phyloP scores from a whole-genome alignment of 2,888 invertebrate species.

The Agrochola lota region DNA sequence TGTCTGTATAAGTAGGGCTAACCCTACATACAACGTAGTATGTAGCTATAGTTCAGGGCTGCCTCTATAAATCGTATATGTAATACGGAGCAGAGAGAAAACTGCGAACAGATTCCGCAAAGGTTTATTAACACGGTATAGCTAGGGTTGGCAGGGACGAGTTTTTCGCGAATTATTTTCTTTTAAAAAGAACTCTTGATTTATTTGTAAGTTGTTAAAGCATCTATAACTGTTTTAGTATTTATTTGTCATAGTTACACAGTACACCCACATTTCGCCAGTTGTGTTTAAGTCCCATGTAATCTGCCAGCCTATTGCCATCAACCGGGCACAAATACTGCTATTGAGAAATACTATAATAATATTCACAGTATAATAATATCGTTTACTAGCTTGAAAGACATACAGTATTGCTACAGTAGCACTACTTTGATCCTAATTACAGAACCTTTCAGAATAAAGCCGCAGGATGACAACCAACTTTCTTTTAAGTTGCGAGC shows the following conservation, averaged over 20 bases:
- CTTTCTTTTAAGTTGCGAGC: background rate
- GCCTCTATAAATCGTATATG: conserved; percentile 54
- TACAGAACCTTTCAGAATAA: background rate
- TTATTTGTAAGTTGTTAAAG: background rate
- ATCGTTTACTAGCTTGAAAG: background rate
- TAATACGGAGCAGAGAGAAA: conserved; percentile 61
- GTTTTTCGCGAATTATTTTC: background rate
- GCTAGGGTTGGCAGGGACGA: conserved; percentile 51
- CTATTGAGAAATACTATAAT: too few relatives aligned
- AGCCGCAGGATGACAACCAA: background rate
- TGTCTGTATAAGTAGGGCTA: conserved; percentile 64
- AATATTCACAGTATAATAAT: background rate
- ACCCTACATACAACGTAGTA: conserved; percentile 15
- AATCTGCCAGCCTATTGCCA: too few relatives aligned
- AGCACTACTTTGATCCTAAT: background rate
- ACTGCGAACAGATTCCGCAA: conserved; percentile 68
- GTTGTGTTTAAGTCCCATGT: too few relatives aligned
- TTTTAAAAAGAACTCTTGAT: background rate
- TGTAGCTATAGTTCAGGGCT: conserved; percentile 37
- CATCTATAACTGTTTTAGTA: background rate
- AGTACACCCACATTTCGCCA: too few relatives aligned
- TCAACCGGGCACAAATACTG: too few relatives aligned
- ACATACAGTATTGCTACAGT: background rate
- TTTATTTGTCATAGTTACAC: background rate
- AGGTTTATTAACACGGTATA: conserved; percentile 66